Conservation (phyloP, 1,140 invertebrate genomes). For the Drosophila kanapiae region DNA sequence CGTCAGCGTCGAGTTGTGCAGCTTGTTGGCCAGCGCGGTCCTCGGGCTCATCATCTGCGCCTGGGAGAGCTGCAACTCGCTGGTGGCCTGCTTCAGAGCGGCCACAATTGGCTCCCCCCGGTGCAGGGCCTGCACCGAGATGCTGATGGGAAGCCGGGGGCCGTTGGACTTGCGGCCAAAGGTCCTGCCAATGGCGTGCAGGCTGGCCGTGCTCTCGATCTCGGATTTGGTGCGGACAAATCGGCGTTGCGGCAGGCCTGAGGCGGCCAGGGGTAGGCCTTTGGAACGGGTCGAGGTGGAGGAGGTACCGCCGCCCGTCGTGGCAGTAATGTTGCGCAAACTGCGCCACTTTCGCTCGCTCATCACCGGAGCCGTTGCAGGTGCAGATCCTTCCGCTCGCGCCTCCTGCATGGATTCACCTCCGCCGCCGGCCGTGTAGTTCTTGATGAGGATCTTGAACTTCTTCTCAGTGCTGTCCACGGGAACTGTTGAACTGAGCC, state of each 20-base stretch:
- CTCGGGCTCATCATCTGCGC: constrained; percentile 55
- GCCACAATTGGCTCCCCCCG: constrained; percentile 64
- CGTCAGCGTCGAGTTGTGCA: constrained; percentile 41
- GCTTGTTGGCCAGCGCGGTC: constrained; percentile 47
- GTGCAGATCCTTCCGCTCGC: constrained; percentile 6
- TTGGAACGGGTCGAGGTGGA: constrained; percentile 14
- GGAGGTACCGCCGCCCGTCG: constrained; percentile 13
- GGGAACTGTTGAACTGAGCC: constrained; percentile 46
- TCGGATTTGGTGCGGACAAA: constrained; percentile 69
- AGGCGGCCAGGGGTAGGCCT: constrained; percentile 6
- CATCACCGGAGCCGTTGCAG: constrained; percentile 47
- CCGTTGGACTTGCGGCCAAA: constrained; percentile 65
- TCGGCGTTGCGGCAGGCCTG: constrained; percentile 37
- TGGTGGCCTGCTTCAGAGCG: constrained; percentile 68
- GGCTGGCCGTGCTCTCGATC: constrained; percentile 61
- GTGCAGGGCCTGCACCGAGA: constrained; percentile 70
- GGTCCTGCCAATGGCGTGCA: constrained; percentile 68
- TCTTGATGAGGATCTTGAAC: constrained; percentile 78
- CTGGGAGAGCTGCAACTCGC: constrained; percentile 63
- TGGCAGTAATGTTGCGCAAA: constrained; percentile 61
- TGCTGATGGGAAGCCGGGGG: constrained; percentile 57
- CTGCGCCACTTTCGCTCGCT: constrained; percentile 72
- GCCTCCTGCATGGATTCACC: constrained; percentile 40
- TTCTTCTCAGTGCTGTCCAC: constrained; percentile 63
- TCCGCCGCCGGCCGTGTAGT: constrained; percentile 36